phyloP scores from a whole-genome alignment of 2,113 vertebrate genomes.

The Megaceryle maxima region DNA sequence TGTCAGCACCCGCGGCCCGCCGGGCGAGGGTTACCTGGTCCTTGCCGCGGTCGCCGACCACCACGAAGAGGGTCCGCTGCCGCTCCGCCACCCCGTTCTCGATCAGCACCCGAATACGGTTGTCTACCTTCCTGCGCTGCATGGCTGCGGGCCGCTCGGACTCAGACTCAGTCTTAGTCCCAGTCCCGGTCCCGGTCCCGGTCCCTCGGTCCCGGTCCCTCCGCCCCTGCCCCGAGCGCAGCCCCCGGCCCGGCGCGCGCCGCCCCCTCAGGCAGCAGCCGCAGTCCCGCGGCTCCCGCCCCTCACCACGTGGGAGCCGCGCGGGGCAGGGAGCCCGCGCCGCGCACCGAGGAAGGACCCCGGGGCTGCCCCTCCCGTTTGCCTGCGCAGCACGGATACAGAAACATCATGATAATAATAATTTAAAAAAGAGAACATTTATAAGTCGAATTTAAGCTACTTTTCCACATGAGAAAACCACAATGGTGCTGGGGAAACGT shows the following conservation, averaged over 20 bases:
- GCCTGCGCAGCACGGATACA: not conserved
- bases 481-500: not conserved
- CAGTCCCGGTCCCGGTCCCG: too few relatives aligned
- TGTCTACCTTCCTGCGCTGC: constrained; percentile 94
- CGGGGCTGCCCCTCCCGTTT: not conserved
- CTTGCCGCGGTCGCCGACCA: constrained; percentile 92
- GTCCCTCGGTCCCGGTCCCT: too few relatives aligned
- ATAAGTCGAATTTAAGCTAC: not conserved
- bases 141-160: constrained; percentile 54
- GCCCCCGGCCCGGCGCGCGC: not conserved
- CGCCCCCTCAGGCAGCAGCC: not conserved
- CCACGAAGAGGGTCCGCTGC: constrained; percentile 88
- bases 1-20: too few relatives aligned
- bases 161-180: too few relatives aligned
- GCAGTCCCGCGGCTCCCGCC: not conserved
- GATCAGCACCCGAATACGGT: constrained; percentile 94
- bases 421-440: too few relatives aligned
- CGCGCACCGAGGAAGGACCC: not conserved
- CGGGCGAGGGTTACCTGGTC: constrained; percentile 82
- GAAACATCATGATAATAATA: too few relatives aligned
- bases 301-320: not conserved
- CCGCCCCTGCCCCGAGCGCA: too few relatives aligned
- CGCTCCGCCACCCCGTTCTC: constrained; percentile 91
- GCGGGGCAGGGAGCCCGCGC: not conserved
- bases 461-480: not conserved